Base-by-base conservation (phyloP, 2,113 vertebrate species). In the Triplophysa siluroides region DNA sequence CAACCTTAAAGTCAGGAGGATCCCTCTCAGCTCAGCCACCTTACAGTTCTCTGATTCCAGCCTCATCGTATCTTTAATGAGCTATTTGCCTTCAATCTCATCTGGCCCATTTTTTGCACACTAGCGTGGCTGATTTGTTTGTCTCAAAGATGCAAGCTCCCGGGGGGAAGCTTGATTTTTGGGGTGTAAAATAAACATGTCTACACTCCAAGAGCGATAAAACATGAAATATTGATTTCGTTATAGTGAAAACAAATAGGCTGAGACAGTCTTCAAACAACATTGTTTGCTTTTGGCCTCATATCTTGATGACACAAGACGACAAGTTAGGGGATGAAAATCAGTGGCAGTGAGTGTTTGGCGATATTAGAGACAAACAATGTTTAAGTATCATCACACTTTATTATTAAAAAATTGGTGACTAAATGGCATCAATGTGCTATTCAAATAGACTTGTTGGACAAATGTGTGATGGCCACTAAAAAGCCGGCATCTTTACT, bases 181-280 rank as follows among this genome's bases (percentile, higher is more conserved):
- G 5, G 3, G 1, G 33, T 43, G 78, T 61, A 83, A 83, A 79
- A 78, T 78, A 83, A 83, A 86, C 75, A 81, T 45, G n/a, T 81
- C 61, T 84, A 62, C 76, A 50, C 76, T 23, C 19, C 24, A 21
- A 81, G 12, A n/a, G n/a, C 21, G 14, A 45, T 76, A 66, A 78
- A 82, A 86, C 68, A 58, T 63, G 68, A 58, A 76, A 50, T 72
- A 73, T 82, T 72, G 50, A 79, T 83, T 84, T 80, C 67, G 62
- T 18, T 71, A 65, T 41, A 64, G 78, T 80, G n/a, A 56, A 26
- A 83, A 70, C 38, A 79, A 69, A 70, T 78, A 33, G 52, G 47
- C 70, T 69, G 52, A 64, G 82, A 79, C 47, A 18, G 29, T 74
- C 60, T 33, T 45, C 50, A 60, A 50, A 67, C 70, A 68, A 52